A percentile compares a stretch with the other conserved stretches of the same genome.
phyloP scores from a whole-genome alignment of 2,888 invertebrate genomes.

The Noctua fimbriata region DNA sequence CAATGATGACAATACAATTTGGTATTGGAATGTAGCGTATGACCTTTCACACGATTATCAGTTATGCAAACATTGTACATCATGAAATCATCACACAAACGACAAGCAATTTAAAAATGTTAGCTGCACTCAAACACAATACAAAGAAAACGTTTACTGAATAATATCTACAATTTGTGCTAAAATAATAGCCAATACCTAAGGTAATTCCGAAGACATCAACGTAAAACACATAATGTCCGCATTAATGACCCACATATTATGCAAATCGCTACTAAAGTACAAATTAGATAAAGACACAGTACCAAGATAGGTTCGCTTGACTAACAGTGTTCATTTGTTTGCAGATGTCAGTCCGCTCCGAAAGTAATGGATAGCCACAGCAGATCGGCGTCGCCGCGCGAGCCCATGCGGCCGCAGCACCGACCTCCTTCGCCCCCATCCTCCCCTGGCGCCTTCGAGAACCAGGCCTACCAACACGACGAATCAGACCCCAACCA shows the following conservation, averaged over 20 bases:
- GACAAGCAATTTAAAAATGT: conserved; percentile 40
- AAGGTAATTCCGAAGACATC: conserved; percentile 44
- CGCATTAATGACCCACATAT: conserved; percentile 61
- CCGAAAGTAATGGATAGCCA: conserved; percentile 88
- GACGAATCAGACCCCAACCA: conserved; percentile 86
- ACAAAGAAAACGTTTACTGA: conserved; percentile 33
- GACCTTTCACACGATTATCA: conserved; percentile 49
- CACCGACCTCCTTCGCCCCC: conserved; percentile 87
- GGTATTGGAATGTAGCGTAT: conserved; percentile 24
- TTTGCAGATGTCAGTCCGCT: conserved; percentile 88
- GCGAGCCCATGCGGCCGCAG: conserved; percentile 87
- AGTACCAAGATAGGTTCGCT: conserved; percentile 19
- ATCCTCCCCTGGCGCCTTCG: conserved; percentile 81
- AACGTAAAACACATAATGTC: conserved; percentile 38
- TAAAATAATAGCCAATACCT: conserved; percentile 42
- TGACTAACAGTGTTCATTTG: conserved; percentile 57
- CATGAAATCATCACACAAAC: conserved; percentile 34
- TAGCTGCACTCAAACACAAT: conserved; percentile 25
- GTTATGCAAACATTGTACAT: conserved; percentile 45
- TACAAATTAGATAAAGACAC: conserved; percentile 44
- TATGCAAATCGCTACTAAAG: conserved; percentile 55
- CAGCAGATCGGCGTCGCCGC: conserved; percentile 89
- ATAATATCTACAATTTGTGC: conserved; percentile 31
- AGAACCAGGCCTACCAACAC: conserved; percentile 87
- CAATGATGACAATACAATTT: conserved; percentile 27